Base-by-base conservation (phyloP, 2,888 invertebrate species). In the Eupithecia pulchellata region DNA sequence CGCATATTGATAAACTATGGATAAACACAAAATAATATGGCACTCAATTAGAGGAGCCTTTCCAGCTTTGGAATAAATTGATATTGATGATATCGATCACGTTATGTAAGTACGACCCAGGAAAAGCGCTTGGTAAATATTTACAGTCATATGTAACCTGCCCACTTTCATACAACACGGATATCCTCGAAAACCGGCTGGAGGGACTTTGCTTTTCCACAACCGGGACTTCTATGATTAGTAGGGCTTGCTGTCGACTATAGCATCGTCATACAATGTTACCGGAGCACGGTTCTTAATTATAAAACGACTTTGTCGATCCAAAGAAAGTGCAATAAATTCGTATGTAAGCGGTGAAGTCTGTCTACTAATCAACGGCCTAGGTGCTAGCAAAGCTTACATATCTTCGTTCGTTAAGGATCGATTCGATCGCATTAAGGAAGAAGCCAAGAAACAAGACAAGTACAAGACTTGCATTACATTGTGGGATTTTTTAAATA, bases 171-270 rank as follows among this genome's bases (percentile, higher is more conserved):
- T 66, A 65, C 58, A 14, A 70, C 66, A 52, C 68, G 71, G 71
- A 72, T 64, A 65, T 72, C 71, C 68, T 62, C 1, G 20, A 65
- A n/a, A 72, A 68, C 71, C 71, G 55, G 71, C 30, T 47, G 52
- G 55, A 27, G 52, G 47, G 60, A 36, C 64, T 55, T 52, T 11
- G 55, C 70, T 71, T 68, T 72, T 68, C 68, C 66, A 61, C 61
- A 67, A 64, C 60, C 64, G 60, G 27, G 58, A 58, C 63, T 58
- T 20, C 52, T 30, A 61, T 69, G 61, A 55, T 57, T 55, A 39
- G 9, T 64, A 47, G 64, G 20, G 67, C n/a, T n/a, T 14, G 30
- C 42, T 27, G 60, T 64, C 67, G n/a, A 52, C 58, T 60, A 52
- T 60, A 42, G 25, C 61, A 61, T 25, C 47, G 20, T 47, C 11